phyloP scores from a whole-genome alignment of 2,888 invertebrate genomes.

The Diabrotica balteata region DNA sequence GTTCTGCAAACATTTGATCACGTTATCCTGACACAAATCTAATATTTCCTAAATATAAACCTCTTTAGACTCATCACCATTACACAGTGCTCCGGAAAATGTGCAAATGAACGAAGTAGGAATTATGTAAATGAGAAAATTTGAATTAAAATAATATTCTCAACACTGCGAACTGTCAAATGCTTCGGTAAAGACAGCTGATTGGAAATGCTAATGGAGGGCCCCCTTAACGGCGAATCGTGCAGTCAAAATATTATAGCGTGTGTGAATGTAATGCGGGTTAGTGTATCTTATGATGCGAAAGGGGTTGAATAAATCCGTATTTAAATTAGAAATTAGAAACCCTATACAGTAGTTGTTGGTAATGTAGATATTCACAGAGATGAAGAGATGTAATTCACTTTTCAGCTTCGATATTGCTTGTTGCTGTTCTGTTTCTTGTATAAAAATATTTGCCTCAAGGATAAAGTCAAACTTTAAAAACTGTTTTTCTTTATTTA shows the following conservation, averaged over 20 bases:
- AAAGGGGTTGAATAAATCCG: constrained; percentile 16
- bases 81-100: constrained; percentile 6
- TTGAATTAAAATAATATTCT: constrained; percentile 23
- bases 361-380: not conserved
- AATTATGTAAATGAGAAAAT: constrained; percentile 19
- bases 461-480: too few species aligned
- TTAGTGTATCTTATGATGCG: constrained; percentile 10
- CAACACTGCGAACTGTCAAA: constrained; percentile 14
- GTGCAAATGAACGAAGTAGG: constrained; percentile 13
- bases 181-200: constrained; percentile 6
- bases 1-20: constrained; percentile 4
- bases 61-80: constrained; percentile 6
- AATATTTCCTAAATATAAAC: constrained; percentile 5
- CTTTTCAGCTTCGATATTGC: not conserved
- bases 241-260: constrained; percentile 18
- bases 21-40: constrained; percentile 8
- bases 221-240: constrained; percentile 11
- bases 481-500: too few species aligned
- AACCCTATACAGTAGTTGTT: constrained; percentile 2
- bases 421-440: not conserved
- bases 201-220: constrained; percentile 18
- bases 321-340: constrained; percentile 22
- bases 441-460: too few species aligned
- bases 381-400: not conserved
- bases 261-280: constrained; percentile 10